Percentiles rank a stretch among this genome's conserved stretches.
Evolutionary conservation across 2,888 invertebrate genomes (phyloP).

Genomic region (Gnatocerus cornutus): DNA sequence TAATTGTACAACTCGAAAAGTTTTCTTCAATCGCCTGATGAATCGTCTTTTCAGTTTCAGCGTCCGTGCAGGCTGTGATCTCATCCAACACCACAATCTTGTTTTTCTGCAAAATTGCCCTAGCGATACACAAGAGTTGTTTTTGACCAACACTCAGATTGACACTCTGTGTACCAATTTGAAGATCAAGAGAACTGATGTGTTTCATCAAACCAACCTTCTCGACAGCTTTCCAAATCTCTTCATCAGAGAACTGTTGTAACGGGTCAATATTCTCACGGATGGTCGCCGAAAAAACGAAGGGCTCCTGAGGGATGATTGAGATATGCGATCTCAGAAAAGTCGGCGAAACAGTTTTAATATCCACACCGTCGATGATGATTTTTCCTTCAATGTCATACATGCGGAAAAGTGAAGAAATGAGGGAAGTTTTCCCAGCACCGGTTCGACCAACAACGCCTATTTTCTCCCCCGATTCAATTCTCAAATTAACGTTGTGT

Average conservation of each 20-base stretch:
- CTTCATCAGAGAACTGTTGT: constrained; percentile 80
- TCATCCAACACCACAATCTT: constrained; percentile 73
- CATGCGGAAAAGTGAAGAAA: constrained; percentile 83
- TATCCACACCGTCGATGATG: constrained; percentile 82
- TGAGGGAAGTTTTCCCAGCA: constrained; percentile 82
- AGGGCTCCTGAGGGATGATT: constrained; percentile 87
- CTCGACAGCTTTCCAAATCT: constrained; percentile 86
- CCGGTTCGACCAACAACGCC: constrained; percentile 86
- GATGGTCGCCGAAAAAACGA: constrained; percentile 86
- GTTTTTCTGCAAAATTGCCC: constrained; percentile 73
- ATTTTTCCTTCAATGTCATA: constrained; percentile 83
- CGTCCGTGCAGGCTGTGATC: constrained; percentile 88
- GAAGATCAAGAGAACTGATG: constrained; percentile 70
- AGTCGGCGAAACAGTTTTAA: constrained; percentile 78
- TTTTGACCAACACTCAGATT: constrained; percentile 71
- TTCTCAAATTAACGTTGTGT: constrained; percentile 77
- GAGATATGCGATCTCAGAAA: constrained; percentile 82
- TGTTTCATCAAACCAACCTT: constrained; percentile 80
- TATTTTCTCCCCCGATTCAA: constrained; percentile 79
- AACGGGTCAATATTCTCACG: constrained; percentile 91
- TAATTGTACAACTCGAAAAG: constrained; percentile 83
- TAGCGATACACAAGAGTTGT: constrained; percentile 79
- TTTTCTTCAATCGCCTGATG: constrained; percentile 83
- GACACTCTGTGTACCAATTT: constrained; percentile 17
- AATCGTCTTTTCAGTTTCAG: constrained; percentile 83